Evolutionary conservation across 30 jellyfish, hydroid and myxozoan species (phyloP).

Genomic region (Chrysaora quinquecirrha): DNA sequence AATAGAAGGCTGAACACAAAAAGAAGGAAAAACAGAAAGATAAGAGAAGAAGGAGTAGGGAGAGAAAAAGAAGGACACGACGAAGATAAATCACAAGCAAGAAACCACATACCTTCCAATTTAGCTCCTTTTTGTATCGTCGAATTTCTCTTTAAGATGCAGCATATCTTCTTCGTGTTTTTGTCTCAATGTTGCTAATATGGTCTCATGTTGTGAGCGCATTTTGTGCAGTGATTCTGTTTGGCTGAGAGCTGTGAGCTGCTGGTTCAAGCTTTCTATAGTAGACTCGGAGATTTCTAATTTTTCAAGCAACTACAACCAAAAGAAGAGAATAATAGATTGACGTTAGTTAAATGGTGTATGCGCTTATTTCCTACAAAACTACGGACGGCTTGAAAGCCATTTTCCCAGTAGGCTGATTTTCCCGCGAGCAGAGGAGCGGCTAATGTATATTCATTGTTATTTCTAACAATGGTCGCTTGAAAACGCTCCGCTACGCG

Average conservation of each 20-base stretch:
- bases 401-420: too few species aligned
- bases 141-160: slow-evolving; percentile 78
- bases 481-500: too few species aligned
- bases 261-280: slow-evolving; percentile 74
- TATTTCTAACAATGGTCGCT: too few species aligned
- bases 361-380: too few species aligned
- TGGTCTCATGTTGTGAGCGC: slow-evolving; percentile 86
- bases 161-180: slow-evolving; percentile 88
- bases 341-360: not conserved
- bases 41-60: too few species aligned
- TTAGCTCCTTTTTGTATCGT: slow-evolving; percentile 78
- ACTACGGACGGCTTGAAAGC: too few species aligned
- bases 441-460: too few species aligned
- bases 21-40: too few species aligned
- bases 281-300: slow-evolving; percentile 76
- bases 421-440: too few species aligned
- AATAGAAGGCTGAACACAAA: too few species aligned
- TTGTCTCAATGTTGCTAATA: slow-evolving; percentile 82
- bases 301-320: slow-evolving; percentile 53
- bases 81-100: too few species aligned
- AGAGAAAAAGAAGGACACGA: too few species aligned
- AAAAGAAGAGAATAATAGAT: not conserved
- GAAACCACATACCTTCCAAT: slow-evolving; percentile 82
- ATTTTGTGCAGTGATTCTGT: slow-evolving; percentile 83
- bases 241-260: slow-evolving; percentile 70